Base-by-base conservation (phyloP, 2,797 vertebrate species). In the Acipenser ruthenus region DNA sequence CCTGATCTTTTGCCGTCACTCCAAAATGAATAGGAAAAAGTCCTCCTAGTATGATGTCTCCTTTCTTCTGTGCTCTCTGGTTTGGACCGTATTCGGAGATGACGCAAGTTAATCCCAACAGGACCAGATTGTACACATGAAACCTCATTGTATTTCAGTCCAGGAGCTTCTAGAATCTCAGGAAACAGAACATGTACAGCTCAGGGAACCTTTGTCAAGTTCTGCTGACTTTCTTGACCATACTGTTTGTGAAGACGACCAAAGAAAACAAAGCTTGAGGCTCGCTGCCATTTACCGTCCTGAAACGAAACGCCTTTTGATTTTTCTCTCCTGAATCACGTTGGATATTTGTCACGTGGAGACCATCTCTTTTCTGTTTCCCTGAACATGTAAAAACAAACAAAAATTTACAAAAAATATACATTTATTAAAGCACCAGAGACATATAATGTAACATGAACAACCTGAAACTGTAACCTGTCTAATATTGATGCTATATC, bases 21-120 rank as follows among this genome's bases (percentile, higher is more conserved):
- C 96, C 93, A 74, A 99, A 98, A 80, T 99, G 96, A 75, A 99
- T 97, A 15, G 96, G 96, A 72, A 99, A 99, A 77, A 99, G 90
- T 3, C 96, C 96, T 18, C 96, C 96, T 0, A 99, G 92, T 77
- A 99, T 91, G 75, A 99, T 99, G 77, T 99, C 96, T 52, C 96
- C 96, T 8, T 95, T 98, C 87, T 94, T 98, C 84, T 98, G 96
- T 68, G 95, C 96, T 79, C 95, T 86, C 73, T 97, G 95, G 75
- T 93, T 88, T 4, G 96, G 96, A 50, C 95, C 95, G 3, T 99
- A 98, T 18, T 92, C 91, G 63, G 90, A 92, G 67, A 87, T 86
- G 60, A 84, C 86, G 85, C 78, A 88, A 74, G 85, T 83, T 69
- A 91, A 90, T 6, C 87, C 87, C 84, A 95, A 70, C 69, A 97